A percentile compares a stretch with the other conserved stretches of the same genome.
Conservation (phyloP, 2,113 vertebrate genomes). For the Cyprinodon brontotheroides region DNA sequence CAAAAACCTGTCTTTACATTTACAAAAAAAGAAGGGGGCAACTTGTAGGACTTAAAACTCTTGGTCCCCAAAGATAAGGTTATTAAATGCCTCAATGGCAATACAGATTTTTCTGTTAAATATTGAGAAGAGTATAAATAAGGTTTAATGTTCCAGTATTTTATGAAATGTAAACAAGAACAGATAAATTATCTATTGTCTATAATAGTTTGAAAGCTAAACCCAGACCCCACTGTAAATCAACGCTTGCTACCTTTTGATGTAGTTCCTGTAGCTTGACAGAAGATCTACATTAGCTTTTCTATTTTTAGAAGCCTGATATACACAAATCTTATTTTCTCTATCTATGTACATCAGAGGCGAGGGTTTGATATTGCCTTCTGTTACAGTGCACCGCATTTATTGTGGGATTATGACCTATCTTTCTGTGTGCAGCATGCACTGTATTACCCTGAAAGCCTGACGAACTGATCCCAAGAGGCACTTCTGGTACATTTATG, state of each 20-base stretch:
- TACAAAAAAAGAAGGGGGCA: no score
- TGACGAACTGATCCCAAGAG: slow-evolving; percentile 35
- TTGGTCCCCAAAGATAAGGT: neutral
- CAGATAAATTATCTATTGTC: neutral
- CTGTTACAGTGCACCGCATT: slow-evolving; percentile 35
- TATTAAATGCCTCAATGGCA: neutral
- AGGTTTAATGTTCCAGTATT: neutral
- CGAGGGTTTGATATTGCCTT: slow-evolving; percentile 36
- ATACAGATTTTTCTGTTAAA: neutral
- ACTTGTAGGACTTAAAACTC: neutral
- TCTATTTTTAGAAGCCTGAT: slow-evolving; percentile 40
- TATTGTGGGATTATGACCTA: slow-evolving; percentile 32
- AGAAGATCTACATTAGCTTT: slow-evolving; percentile 18
- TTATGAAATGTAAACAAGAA: no score
- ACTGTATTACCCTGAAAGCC: slow-evolving; percentile 43
- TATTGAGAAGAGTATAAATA: neutral
- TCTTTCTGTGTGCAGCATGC: slow-evolving; percentile 30
- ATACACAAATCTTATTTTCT: slow-evolving; percentile 35
- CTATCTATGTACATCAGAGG: slow-evolving; percentile 27
- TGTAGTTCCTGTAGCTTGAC: slow-evolving; percentile 14
- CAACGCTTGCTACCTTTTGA: neutral
- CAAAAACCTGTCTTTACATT: neutral
- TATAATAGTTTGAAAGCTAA: neutral
- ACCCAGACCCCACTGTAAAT: neutral
- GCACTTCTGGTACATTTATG: slow-evolving; percentile 37